Conservation (phyloP, 2,888 invertebrate species). For the Polydesmus complanatus region DNA sequence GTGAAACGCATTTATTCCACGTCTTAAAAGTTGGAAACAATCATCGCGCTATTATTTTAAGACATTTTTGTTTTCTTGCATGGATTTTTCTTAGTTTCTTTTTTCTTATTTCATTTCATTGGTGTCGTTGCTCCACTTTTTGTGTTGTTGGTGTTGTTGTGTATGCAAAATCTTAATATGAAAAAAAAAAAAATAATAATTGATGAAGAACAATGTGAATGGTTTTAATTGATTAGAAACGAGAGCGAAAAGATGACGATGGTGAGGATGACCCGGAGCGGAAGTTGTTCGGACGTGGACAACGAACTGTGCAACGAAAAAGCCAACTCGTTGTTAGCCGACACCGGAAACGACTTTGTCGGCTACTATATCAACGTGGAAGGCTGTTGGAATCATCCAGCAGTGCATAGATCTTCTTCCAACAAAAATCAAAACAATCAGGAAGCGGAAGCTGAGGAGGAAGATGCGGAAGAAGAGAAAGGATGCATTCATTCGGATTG, state of each 20-base stretch:
- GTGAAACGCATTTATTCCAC: no score
- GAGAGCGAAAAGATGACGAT: neutral
- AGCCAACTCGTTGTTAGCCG: neutral
- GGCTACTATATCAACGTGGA: conserved; percentile 7
- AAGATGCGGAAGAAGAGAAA: neutral
- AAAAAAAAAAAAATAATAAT: no score
- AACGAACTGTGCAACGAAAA: neutral
- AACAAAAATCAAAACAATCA: neutral
- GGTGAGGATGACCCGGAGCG: neutral
- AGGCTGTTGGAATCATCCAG: neutral
- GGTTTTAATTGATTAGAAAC: no score
- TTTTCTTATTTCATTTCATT: neutral
- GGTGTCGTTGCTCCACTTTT: neutral
- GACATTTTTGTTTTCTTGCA: neutral
- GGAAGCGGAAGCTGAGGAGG: neutral
- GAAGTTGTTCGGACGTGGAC: neutral
- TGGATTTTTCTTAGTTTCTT: neutral
- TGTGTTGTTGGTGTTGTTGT: neutral
- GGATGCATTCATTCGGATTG: neutral
- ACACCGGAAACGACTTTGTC: conserved; percentile 1
- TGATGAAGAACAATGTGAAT: no score
- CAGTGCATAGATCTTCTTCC: neutral
- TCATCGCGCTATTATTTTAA: no score
- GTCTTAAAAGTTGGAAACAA: no score
- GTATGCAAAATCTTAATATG: neutral